Percentiles rank a stretch among this genome's conserved stretches.
phyloP scores from a whole-genome alignment of 2,797 vertebrate genomes.

The Xyrichtys novacula region DNA sequence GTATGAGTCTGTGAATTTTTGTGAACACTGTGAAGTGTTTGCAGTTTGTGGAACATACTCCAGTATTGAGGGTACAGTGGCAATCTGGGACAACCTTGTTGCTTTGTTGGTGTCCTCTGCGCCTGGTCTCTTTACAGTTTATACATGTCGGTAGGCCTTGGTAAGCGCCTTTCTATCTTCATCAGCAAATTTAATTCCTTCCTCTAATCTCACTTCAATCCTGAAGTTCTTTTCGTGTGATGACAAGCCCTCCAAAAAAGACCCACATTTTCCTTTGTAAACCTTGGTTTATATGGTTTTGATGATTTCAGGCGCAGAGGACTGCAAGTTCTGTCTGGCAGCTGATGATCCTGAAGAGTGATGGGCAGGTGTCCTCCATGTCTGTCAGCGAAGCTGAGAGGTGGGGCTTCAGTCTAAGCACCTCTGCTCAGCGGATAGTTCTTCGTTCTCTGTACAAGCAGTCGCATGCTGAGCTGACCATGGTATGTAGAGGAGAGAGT shows the following conservation, averaged over 20 bases:
- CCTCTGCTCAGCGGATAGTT: conserved; percentile 67
- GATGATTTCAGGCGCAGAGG: conserved; percentile 56
- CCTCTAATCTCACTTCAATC: background rate
- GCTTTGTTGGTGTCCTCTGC: background rate
- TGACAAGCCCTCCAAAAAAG: too few species aligned
- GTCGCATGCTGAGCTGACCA: conserved; percentile 55
- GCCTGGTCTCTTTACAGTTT: background rate
- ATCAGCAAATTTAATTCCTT: background rate
- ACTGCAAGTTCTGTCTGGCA: conserved; percentile 66
- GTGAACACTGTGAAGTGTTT: too few species aligned
- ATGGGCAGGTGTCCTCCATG: conserved; percentile 67
- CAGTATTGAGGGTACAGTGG: too few species aligned
- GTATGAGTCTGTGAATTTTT: too few species aligned
- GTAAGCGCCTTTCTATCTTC: background rate
- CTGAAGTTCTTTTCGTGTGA: background rate
- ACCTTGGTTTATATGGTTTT: background rate
- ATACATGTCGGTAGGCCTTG: background rate
- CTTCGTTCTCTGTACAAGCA: conserved; percentile 74
- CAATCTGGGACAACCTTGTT: too few species aligned
- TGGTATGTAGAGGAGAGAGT: conserved; percentile 54
- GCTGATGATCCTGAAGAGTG: conserved; percentile 78
- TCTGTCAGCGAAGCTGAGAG: conserved; percentile 66
- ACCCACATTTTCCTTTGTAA: too few species aligned
- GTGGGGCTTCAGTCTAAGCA: conserved; percentile 78
- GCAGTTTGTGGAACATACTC: too few species aligned